phyloP scores from a whole-genome alignment of 2,113 vertebrate genomes.

The Poeciliopsis retropinna region DNA sequence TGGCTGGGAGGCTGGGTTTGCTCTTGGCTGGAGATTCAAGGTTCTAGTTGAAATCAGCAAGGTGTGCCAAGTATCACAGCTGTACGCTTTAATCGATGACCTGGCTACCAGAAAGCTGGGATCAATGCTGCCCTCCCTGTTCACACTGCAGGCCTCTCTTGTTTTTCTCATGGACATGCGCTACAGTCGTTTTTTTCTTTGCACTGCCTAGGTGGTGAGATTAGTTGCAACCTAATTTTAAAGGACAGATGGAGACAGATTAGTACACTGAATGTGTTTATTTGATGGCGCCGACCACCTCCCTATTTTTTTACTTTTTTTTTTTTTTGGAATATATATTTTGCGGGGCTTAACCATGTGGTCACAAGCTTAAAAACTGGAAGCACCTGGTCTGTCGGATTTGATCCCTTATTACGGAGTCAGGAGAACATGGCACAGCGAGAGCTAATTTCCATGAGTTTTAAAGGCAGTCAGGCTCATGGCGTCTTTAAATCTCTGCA shows the following conservation, averaged over 20 bases:
- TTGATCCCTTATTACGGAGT: constrained; percentile 52
- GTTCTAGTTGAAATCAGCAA: constrained; percentile 52
- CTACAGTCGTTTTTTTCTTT: constrained; percentile 9
- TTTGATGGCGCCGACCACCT: constrained; percentile 48
- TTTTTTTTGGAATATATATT: constrained; percentile 15
- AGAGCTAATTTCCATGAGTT: constrained; percentile 62
- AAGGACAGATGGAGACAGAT: constrained; percentile 61
- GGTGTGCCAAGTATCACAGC: constrained; percentile 65
- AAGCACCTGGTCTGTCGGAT: constrained; percentile 18
- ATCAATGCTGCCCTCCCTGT: constrained; percentile 60
- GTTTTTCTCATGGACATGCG: constrained; percentile 20
- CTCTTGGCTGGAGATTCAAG: constrained; percentile 45
- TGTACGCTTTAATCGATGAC: constrained; percentile 59
- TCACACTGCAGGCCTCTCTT: constrained; percentile 47
- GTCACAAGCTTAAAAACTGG: constrained; percentile 42
- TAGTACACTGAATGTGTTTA: constrained; percentile 44
- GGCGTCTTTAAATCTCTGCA: constrained; percentile 50
- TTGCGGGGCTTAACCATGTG: constrained; percentile 35
- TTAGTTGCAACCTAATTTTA: constrained; percentile 46
- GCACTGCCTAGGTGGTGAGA: constrained; percentile 27
- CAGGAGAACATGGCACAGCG: constrained; percentile 42
- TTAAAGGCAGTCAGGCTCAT: constrained; percentile 47
- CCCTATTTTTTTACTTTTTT: constrained; percentile 31
- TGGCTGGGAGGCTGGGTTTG: background rate
- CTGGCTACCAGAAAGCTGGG: constrained; percentile 44